Evolutionary conservation across 53 echinoderm and acorn worm species (phyloP), one percentile per base, ranked within the genome.

Genomic region (Crossaster papposus): DNA sequence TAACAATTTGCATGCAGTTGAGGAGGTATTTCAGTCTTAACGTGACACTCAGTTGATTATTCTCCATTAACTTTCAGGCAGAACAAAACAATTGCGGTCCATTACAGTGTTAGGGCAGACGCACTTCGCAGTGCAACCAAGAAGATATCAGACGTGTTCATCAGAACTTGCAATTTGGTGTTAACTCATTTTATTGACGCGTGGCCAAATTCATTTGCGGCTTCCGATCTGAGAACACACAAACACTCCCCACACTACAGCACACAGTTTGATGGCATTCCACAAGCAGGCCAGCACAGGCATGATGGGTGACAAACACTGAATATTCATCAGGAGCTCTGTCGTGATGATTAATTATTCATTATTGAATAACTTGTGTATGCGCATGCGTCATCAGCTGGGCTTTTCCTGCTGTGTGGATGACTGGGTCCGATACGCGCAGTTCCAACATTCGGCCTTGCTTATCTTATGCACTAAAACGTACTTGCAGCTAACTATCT

Each of bases 321-420:
- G 64, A 81, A 81, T 81, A 81, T 81, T 81, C 63, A 81, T 81
- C 28, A 81, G 81, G 81, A 63, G 24, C 17, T 29, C 30, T 79
- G 17, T n/a, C 78, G 28, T 68, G 68, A 68, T 68, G 68, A 68
- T 14, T 26, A 68, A 2, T 68, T 68, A 28, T 26, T 28, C 10
- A 28, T 26, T 28, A 68, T n/a, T 26, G 28, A 26, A 24, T 12
- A 3, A 26, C 68, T 68, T 10, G 4, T 14, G n/a, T 23, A 23
- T 10, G 68, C 2, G 28, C 1, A 68, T 68, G 4, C 11, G 12
- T 18, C 17, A 62, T 20, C 28, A 26, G 15, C 17, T 58, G 58
- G 12, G 58, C 22, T 0, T 58, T 58, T 15, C 58, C 58, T 44
- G 44, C 44, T 44, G 44, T 44, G 44, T 44, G 6, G 9, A 44